Conservation (phyloP, 2,113 vertebrate genomes). For the Pogona vitticeps region DNA sequence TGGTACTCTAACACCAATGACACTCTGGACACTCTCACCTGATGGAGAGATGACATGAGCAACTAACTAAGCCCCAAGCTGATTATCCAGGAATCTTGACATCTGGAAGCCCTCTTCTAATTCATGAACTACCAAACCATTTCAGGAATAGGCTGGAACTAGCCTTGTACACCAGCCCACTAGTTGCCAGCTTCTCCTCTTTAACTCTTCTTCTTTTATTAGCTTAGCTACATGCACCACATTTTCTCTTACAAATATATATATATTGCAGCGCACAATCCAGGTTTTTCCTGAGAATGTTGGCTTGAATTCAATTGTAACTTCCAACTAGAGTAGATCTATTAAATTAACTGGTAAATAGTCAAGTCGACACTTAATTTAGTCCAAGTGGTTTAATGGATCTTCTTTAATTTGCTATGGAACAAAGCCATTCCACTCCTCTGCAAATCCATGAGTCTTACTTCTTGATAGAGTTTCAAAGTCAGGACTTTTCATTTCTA, state of each 20-base stretch:
- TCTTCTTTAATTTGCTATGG: not conserved
- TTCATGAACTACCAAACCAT: not conserved
- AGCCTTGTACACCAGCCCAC: not conserved
- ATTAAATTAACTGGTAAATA: too few relatives aligned
- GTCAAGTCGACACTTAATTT: too few relatives aligned
- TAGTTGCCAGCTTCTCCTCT: not conserved
- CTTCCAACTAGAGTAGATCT: too few relatives aligned
- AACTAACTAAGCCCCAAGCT: not conserved
- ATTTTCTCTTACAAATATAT: too few relatives aligned
- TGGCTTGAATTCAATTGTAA: not conserved
- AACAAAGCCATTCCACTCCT: not conserved
- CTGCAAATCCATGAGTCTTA: not conserved
- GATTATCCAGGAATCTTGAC: not conserved
- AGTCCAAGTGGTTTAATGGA: not conserved
- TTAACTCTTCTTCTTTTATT: not conserved
- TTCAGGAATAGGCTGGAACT: not conserved
- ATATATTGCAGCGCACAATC: not conserved
- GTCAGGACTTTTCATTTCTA: conserved; percentile 4
- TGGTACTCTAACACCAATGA: conserved; percentile 81
- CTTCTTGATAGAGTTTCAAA: not conserved
- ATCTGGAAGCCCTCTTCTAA: not conserved
- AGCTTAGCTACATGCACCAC: not conserved
- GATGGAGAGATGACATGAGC: not conserved
- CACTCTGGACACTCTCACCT: not conserved
- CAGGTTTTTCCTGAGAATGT: not conserved